Evolutionary conservation across 2,113 vertebrate species (phyloP), one percentile per base, ranked within the genome.

Genomic region (Aptenodytes forsteri): DNA sequence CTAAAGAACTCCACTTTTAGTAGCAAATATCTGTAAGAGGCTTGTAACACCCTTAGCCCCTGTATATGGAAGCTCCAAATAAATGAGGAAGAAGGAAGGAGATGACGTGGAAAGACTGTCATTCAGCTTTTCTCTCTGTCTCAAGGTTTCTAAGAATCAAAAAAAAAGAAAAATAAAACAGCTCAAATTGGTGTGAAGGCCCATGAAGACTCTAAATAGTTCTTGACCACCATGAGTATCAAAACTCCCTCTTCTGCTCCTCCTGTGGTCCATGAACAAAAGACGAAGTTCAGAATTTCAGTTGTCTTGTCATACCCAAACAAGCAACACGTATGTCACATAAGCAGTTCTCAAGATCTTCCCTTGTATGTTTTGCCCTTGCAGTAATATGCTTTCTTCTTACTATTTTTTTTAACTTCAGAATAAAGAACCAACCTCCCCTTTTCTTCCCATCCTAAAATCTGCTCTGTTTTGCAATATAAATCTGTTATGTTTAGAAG

Each of bases 261-360:
- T 30, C 7, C 25, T 54, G 11, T 44, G 18, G 15, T 38, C n/a
- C 13, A 6, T 44, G 29, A 82, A 83, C 2, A 55, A 70, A 67
- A 42, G 22, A 12, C 19, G 5, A 81, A 54, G 16, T 4, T 61
- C 40, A 38, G n/a, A 50, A 66, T 70, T 70, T 78, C n/a, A 6
- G 10, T 44, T 44, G 1, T 38, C 4, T 38, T 83, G 2, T 18
- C 12, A 44, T 17, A 38, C 9, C 12, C 64, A 13, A 69, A 42
- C 15, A 67, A 49, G 20, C 12, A 85, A 67, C 5, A n/a, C 1
- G 1, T 42, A 30, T 15, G 13, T 14, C 16, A 25, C 0, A 1
- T 54, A 93, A 71, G 16, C 4, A 64, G 4, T n/a, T 66, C 17
- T 38, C 13, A 75, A 79, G 50, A 29, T 82, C 16, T 79, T 75